Percentiles rank a stretch among this genome's conserved stretches.
Conservation (phyloP, 23 tunicate species). For the Halocynthia aurantium region DNA sequence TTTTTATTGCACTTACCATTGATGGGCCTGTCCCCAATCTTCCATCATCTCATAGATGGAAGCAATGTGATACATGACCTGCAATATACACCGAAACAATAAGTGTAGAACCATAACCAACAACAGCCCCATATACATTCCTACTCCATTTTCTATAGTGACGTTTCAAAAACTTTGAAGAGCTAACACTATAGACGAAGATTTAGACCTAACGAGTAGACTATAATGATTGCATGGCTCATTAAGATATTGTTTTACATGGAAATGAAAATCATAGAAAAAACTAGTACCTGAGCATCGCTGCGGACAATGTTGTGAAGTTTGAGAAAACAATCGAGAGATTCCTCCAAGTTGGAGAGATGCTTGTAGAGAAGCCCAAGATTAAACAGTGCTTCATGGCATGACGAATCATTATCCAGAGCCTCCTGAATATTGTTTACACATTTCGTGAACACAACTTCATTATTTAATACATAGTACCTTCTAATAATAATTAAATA, state of each 20-base stretch:
- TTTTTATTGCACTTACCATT: conserved; percentile 29
- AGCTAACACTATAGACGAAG: too few species aligned
- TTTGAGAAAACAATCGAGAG: conserved; percentile 75
- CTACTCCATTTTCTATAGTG: too few species aligned
- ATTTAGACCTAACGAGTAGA: too few species aligned
- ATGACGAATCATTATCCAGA: conserved; percentile 75
- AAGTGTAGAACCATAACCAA: too few species aligned
- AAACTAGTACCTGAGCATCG: conserved; percentile 29
- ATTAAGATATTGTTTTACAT: not conserved
- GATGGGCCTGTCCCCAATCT: conserved; percentile 71
- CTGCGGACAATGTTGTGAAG: conserved; percentile 78
- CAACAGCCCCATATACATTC: too few species aligned
- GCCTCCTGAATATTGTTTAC: conserved; percentile 38
- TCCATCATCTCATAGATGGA: conserved; percentile 58
- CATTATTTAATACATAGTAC: too few species aligned
- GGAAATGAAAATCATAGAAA: not conserved
- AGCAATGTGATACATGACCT: conserved; percentile 77
- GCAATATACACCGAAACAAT: too few species aligned
- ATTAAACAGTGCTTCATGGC: conserved; percentile 91
- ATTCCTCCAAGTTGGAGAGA: conserved; percentile 35
- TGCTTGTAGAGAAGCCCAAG: conserved; percentile 71
- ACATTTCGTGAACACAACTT: not conserved
- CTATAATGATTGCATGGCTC: too few species aligned
- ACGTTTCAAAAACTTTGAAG: too few species aligned
- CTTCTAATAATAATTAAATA: too few species aligned